Conservation (phyloP, 2,888 invertebrate species). For the Cylindroiulus punctatus region DNA sequence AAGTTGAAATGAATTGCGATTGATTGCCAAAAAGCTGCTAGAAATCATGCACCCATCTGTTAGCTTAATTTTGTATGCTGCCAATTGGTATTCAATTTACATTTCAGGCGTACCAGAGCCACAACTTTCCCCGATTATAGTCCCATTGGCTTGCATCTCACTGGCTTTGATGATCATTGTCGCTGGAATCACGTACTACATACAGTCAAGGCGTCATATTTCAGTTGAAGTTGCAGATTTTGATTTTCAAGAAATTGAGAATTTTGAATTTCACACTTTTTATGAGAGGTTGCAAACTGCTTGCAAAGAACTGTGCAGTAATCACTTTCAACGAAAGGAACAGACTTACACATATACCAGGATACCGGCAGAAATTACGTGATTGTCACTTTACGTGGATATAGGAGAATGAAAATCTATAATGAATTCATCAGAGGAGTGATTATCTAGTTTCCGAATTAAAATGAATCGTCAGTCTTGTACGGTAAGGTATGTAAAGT, state of each 20-base stretch:
- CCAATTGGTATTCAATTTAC: constrained; percentile 17
- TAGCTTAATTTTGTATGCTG: neutral
- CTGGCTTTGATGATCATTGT: constrained; percentile 84
- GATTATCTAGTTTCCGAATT: neutral
- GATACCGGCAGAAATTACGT: constrained; percentile 49
- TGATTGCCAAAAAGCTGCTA: neutral
- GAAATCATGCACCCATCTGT: neutral
- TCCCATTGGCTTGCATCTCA: constrained; percentile 84
- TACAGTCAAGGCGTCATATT: constrained; percentile 81
- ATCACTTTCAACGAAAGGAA: neutral
- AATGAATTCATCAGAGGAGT: neutral
- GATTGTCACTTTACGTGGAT: neutral
- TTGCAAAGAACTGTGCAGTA: neutral
- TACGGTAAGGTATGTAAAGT: neutral
- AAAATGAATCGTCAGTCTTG: neutral
- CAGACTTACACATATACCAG: constrained; percentile 20
- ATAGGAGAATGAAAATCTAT: neutral
- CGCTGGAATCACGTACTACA: constrained; percentile 87
- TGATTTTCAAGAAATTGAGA: constrained; percentile 71
- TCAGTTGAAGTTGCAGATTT: constrained; percentile 90
- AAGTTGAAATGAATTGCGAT: constrained; percentile 60
- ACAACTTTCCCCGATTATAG: constrained; percentile 87
- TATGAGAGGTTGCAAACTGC: constrained; percentile 82
- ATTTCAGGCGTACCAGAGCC: constrained; percentile 68
- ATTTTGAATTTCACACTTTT: constrained; percentile 85